Evolutionary conservation across 2,113 vertebrate genomes (phyloP), one percentile per base, ranked within the genome.

Genomic region (Gopherus evgoodei): DNA sequence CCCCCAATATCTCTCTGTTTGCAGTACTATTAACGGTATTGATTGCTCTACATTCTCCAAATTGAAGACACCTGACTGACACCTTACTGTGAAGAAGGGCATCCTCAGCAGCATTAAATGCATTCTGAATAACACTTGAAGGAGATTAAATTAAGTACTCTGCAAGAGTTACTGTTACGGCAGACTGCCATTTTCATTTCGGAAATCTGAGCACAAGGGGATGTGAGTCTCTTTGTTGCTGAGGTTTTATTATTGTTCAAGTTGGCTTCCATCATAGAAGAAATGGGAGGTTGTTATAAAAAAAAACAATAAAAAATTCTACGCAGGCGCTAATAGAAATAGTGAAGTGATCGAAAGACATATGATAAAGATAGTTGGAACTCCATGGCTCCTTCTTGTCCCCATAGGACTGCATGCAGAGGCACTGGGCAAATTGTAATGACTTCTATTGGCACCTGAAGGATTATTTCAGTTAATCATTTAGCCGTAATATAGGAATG

Each of bases 11-110:
- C 62, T 95, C 92, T 97, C 95, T 95, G 65, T 72, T 57, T 53
- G 91, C 89, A 94, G 95, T 86, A 94, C 81, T 89, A 96, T 97
- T 96, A 97, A 84, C 87, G 81, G 87, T 95, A 95, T 91, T 95
- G 96, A 97, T 95, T 93, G 91, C 89, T 95, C 95, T 95, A 95
- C 95, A 96, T 97, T 96, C 87, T 96, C 81, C 90, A 94, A 90
- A 76, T 72, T 96, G 81, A 95, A 97, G 87, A 78, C 31, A 83
- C 44, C 76, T 94, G 92, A 79, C 84, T 90, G 47, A 84, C 27
- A 44, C 49, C 92, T 91, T 92, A 87, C 31, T 80, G 90, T 90
- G 76, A 31, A 75, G 93, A 96, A 93, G 96, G 87, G 59, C 91
- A 91, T 94, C 86, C 56, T 97, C 82, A 89, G 86, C 87, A 92